phyloP scores from a whole-genome alignment of 2,797 vertebrate genomes.

The Vultur gryphus region DNA sequence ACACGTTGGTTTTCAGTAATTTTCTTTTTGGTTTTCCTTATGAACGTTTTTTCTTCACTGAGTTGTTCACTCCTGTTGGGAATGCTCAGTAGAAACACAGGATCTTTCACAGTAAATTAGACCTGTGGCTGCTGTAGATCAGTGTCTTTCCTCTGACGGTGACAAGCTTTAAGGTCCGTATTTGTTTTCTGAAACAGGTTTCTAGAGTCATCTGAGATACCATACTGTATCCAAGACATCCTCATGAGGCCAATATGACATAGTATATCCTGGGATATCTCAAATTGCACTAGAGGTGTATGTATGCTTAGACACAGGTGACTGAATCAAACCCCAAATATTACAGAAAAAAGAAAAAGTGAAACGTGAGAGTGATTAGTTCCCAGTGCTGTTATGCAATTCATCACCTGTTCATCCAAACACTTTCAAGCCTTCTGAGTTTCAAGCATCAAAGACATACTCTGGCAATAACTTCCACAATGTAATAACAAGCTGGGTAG shows the following conservation, averaged over 20 bases:
- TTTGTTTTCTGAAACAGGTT: not conserved
- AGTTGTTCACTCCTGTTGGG: not conserved
- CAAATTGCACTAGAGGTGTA: not conserved
- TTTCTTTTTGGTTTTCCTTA: not conserved
- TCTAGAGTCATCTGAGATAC: not conserved
- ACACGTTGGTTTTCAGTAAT: not conserved
- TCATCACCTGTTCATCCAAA: not conserved
- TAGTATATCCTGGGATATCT: fast-evolving
- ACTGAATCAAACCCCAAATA: not conserved
- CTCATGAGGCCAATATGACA: not conserved
- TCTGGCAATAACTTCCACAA: not conserved
- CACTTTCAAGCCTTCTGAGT: not conserved
- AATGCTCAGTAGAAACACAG: not conserved
- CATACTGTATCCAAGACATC: not conserved
- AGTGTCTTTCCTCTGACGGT: not conserved
- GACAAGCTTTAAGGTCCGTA: not conserved
- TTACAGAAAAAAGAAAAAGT: not conserved
- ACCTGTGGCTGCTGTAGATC: not conserved
- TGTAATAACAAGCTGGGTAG: not conserved
- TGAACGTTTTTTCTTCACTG: not conserved
- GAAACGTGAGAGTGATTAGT: not conserved
- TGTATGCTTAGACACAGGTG: not conserved
- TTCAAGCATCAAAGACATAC: not conserved
- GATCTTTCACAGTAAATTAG: not conserved
- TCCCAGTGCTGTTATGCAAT: not conserved